These are phyloP conservation scores for Lipotes vexillifer DNA, from an alignment of 2,113 vertebrate species.

Conservation along the genomic window DNA sequence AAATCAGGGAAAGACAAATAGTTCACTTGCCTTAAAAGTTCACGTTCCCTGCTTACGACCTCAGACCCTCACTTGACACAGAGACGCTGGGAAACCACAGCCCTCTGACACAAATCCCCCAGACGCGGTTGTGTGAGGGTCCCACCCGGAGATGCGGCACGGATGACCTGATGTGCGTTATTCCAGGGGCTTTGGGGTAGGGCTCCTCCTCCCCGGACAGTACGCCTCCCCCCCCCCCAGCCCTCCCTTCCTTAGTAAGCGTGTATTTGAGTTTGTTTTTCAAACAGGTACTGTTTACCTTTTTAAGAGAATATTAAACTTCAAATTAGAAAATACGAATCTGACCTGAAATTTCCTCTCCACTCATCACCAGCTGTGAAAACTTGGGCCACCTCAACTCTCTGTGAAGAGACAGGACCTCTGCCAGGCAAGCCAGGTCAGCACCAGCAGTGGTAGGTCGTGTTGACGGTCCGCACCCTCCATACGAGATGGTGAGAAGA, in stretches of 20 bases:
- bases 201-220: fast-evolving
- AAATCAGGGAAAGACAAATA: background rate
- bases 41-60: background rate
- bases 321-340: background rate
- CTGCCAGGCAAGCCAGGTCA: too few species aligned
- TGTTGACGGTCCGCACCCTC: too few species aligned
- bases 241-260: background rate
- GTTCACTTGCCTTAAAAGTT: background rate
- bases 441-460: too few species aligned
- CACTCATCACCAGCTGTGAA: background rate
- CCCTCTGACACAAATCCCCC: background rate
- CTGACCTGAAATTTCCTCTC: background rate
- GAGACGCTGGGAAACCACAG: background rate
- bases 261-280: background rate
- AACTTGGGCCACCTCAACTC: background rate
- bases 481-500: too few species aligned
- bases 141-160: background rate
- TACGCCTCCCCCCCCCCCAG: background rate
- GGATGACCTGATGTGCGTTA: too few species aligned
- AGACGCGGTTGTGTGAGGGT: background rate
- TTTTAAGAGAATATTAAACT: background rate
- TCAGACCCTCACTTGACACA: background rate
- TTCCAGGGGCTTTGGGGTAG: too few species aligned
- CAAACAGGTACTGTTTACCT: background rate
- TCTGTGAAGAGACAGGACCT: background rate